phyloP scores from a whole-genome alignment of 2,113 vertebrate species.

The Laticauda colubrina region DNA sequence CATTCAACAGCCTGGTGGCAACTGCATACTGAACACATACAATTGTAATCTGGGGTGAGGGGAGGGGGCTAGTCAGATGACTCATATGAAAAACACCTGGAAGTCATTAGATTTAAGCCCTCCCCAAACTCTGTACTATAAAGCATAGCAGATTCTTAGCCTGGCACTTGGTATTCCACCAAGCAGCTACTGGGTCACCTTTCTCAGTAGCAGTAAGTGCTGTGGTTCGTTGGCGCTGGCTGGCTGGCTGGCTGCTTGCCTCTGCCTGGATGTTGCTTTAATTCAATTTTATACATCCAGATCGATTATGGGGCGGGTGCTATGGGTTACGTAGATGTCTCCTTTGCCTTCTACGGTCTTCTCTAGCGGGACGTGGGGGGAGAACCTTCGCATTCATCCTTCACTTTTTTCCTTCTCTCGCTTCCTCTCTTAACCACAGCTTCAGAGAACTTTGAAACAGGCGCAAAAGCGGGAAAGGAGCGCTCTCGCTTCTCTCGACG shows the following conservation, averaged over 20 bases:
- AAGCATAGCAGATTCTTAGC: slow-evolving; percentile 41
- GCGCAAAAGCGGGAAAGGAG: neutral
- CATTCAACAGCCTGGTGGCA: neutral
- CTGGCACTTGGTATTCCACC: slow-evolving; percentile 32
- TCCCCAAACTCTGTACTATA: slow-evolving; percentile 70
- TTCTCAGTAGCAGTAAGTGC: slow-evolving; percentile 38
- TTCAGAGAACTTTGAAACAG: neutral
- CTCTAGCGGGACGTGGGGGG: too few relatives aligned
- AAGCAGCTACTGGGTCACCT: neutral
- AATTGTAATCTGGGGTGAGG: neutral
- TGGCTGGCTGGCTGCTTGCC: neutral
- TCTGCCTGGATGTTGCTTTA: fast-evolving
- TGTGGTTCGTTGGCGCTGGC: neutral
- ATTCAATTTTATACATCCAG: neutral
- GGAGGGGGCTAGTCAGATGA: slow-evolving; percentile 47
- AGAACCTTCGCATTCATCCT: neutral
- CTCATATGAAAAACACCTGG: slow-evolving; percentile 53
- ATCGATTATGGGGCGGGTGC: neutral
- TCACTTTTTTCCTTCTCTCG: neutral
- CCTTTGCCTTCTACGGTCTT: neutral
- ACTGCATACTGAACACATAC: slow-evolving; percentile 43
- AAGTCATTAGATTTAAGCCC: slow-evolving; percentile 68
- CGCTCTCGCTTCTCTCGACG: neutral
- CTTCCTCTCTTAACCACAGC: neutral
- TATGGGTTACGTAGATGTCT: neutral